A percentile compares a stretch with the other conserved stretches of the same genome.
Evolutionary conservation across 2,113 vertebrate species (phyloP).

Genomic region (Amazona vittata): DNA sequence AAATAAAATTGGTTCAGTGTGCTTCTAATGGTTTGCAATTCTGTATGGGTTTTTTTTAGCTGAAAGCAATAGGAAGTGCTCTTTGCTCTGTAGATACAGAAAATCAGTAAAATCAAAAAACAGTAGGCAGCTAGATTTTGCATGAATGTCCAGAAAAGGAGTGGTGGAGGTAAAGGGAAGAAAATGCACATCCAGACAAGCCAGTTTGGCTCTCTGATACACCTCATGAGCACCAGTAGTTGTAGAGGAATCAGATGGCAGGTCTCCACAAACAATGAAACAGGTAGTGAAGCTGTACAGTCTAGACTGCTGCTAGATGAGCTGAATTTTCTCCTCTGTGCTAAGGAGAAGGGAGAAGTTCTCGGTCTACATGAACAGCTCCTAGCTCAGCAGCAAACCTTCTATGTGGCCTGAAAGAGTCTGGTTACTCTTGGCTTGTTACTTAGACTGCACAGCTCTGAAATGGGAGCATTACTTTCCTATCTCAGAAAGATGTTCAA

Average conservation of each 20-base stretch:
- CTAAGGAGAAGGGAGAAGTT: background rate
- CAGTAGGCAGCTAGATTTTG: background rate
- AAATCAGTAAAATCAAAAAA: background rate
- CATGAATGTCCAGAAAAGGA: background rate
- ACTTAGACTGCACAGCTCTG: background rate
- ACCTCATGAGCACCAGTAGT: background rate
- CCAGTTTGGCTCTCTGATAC: background rate
- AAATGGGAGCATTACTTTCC: background rate
- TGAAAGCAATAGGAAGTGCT: background rate
- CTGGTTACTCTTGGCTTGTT: background rate
- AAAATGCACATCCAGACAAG: background rate
- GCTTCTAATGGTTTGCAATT: background rate
- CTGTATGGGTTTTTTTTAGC: background rate
- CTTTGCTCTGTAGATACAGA: background rate
- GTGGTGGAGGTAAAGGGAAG: background rate
- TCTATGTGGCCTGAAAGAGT: fast-evolving
- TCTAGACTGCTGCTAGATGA: background rate
- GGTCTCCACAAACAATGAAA: background rate
- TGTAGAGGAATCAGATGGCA: background rate
- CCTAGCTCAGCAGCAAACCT: background rate
- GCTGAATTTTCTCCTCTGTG: background rate
- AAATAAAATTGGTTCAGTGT: background rate
- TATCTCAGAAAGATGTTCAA: background rate
- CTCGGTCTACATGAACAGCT: background rate
- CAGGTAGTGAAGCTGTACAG: fast-evolving